Conservation (phyloP, 2,888 invertebrate species). For the Lasioglossum calceatum region DNA sequence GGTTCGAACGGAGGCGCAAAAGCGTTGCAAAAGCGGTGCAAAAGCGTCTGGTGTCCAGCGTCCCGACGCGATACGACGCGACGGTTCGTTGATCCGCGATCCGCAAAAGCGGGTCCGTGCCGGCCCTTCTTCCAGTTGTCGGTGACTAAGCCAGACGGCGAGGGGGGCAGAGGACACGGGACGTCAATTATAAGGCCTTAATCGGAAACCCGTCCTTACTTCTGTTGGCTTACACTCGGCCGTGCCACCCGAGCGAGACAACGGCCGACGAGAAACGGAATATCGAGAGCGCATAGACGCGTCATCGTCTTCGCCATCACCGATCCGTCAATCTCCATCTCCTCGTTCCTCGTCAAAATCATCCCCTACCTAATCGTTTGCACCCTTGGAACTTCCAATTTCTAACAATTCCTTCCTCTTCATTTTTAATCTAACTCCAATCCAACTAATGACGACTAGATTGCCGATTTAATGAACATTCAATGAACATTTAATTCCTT, state of each 20-base stretch:
- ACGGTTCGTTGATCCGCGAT: constrained; percentile 80
- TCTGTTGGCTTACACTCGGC: constrained; percentile 79
- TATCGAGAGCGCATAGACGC: constrained; percentile 56
- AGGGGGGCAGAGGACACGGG: constrained; percentile 71
- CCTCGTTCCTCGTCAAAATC: not conserved
- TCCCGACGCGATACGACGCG: constrained; percentile 23
- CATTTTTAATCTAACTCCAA: not conserved
- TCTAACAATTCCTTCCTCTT: not conserved
- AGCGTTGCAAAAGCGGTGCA: constrained; percentile 31
- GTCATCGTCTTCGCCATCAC: constrained; percentile 13
- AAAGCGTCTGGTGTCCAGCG: constrained; percentile 63
- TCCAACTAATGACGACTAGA: no score
- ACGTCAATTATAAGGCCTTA: constrained; percentile 84
- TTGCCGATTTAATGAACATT: not conserved
- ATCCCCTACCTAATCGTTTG: not conserved
- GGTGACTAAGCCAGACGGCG: constrained; percentile 79
- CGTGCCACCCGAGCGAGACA: constrained; percentile 64
- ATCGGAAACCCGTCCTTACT: constrained; percentile 84
- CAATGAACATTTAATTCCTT: not conserved
- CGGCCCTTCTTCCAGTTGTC: constrained; percentile 76
- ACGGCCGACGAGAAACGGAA: constrained; percentile 58
- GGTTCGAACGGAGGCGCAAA: constrained; percentile 56
- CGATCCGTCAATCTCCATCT: not conserved
- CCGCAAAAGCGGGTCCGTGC: constrained; percentile 73
- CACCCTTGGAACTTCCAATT: not conserved